These are phyloP conservation scores for Uromys caudimaculatus DNA, from an alignment of 2,797 vertebrate genomes.

Conservation along the genomic window DNA sequence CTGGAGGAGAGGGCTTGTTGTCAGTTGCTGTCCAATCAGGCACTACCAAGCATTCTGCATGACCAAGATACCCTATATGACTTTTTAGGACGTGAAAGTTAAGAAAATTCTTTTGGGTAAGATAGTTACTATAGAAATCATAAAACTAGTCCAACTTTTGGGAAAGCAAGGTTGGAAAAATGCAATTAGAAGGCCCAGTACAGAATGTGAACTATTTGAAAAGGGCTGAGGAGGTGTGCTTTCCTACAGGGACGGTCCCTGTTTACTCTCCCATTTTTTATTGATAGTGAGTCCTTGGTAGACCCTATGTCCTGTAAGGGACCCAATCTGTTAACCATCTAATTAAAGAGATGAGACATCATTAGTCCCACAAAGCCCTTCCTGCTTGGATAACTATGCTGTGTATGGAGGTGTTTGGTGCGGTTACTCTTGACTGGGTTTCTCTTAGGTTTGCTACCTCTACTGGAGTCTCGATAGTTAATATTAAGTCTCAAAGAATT, in stretches of 20 bases:
- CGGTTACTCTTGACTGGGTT: neutral
- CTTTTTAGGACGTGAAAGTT: constrained; percentile 8
- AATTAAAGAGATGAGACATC: constrained; percentile 26
- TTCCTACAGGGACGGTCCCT: neutral
- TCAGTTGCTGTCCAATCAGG: neutral
- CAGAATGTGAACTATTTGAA: constrained; percentile 24
- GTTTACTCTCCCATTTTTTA: neutral
- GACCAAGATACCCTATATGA: constrained; percentile 15
- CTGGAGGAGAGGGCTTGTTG: neutral
- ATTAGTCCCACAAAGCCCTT: neutral
- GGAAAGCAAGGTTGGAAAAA: constrained; percentile 30
- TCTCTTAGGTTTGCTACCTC: constrained; percentile 11
- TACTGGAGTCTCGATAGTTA: neutral
- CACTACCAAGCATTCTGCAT: neutral
- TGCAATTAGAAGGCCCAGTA: neutral
- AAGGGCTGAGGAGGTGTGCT: constrained; percentile 27
- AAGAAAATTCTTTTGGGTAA: constrained; percentile 23
- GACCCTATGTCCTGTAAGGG: neutral
- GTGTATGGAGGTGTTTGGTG: neutral
- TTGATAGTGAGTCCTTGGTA: neutral
- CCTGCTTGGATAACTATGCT: neutral
- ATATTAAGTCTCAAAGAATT: constrained; percentile 33
- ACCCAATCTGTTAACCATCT: neutral
- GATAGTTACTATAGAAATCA: constrained; percentile 23
- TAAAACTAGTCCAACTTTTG: constrained; percentile 20